Evolutionary conservation across 2,797 vertebrate genomes (phyloP).

Genomic region (Borostomias antarcticus): DNA sequence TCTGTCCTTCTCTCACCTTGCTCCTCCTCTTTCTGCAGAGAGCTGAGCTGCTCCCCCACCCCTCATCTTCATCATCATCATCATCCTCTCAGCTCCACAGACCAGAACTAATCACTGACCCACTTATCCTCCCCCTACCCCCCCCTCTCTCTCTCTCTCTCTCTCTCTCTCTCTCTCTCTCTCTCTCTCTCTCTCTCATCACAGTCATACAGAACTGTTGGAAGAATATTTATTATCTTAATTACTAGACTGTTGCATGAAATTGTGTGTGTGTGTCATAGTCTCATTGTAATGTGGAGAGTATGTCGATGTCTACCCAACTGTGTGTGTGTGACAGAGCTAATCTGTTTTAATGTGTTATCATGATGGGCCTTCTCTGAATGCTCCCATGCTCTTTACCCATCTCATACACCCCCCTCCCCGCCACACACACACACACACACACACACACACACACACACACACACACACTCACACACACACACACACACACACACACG

Average conservation of each 20-base stretch:
- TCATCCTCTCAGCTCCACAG: slow-evolving; percentile 1
- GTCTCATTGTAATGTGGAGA: not conserved
- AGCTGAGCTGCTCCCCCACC: not conserved
- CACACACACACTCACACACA: slow-evolving; percentile 2
- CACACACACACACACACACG: not conserved
- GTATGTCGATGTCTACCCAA: not conserved
- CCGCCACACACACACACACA: slow-evolving; percentile 18
- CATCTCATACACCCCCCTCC: too few species aligned
- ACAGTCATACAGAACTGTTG: not conserved
- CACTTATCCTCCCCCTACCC: not conserved
- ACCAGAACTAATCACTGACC: not conserved
- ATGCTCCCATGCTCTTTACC: slow-evolving; percentile 35
- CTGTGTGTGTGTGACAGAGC: not conserved
- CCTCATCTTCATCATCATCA: not conserved
- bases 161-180: not conserved
- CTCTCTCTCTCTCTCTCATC: not conserved
- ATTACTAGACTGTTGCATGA: not conserved
- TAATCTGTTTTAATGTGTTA: slow-evolving; percentile 16
- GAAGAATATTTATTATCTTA: not conserved
- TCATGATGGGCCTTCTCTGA: slow-evolving; percentile 51
- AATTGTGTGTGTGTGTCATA: slow-evolving; percentile 1
- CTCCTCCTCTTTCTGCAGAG: too few species aligned
- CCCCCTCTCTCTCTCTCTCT: not conserved
- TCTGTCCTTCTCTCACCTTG: not conserved
- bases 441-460: slow-evolving; percentile 15